These are phyloP conservation scores for Alethe diademata DNA, from an alignment of 2,113 vertebrate species.

Conservation along the genomic window DNA sequence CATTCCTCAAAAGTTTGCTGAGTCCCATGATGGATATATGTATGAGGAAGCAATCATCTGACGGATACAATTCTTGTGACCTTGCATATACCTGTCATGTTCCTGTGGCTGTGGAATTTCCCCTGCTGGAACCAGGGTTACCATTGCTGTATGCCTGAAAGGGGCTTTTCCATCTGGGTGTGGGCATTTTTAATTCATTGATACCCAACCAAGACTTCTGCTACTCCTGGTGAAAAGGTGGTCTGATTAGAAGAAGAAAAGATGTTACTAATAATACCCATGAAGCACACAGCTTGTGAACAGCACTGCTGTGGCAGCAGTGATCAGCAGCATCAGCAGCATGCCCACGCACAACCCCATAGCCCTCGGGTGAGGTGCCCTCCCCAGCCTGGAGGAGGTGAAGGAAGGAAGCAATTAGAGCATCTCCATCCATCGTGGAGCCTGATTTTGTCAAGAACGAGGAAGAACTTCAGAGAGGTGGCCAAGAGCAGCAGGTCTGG, in stretches of 20 bases:
- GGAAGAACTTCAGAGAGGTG: neutral
- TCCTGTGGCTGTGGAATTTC: neutral
- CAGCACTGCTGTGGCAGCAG: neutral
- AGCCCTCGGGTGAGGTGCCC: fast-evolving
- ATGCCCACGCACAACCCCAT: fast-evolving
- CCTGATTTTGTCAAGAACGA: neutral
- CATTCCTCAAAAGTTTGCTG: neutral
- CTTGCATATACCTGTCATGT: neutral
- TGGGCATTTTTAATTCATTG: neutral
- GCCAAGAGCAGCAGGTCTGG: neutral
- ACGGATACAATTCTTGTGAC: neutral
- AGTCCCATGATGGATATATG: fast-evolving
- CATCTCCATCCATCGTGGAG: neutral
- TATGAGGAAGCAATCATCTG: neutral
- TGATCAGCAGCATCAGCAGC: neutral
- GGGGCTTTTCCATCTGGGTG: neutral
- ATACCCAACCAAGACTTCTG: neutral
- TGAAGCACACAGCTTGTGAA: neutral
- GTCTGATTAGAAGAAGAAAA: neutral
- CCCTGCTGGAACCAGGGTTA: neutral
- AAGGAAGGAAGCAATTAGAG: conserved; percentile 8
- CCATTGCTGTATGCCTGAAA: neutral
- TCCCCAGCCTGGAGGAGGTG: neutral
- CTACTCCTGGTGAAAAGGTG: neutral
- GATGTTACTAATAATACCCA: neutral